phyloP scores from a whole-genome alignment of 2,797 vertebrate species.

The Anabacerthia variegaticeps region DNA sequence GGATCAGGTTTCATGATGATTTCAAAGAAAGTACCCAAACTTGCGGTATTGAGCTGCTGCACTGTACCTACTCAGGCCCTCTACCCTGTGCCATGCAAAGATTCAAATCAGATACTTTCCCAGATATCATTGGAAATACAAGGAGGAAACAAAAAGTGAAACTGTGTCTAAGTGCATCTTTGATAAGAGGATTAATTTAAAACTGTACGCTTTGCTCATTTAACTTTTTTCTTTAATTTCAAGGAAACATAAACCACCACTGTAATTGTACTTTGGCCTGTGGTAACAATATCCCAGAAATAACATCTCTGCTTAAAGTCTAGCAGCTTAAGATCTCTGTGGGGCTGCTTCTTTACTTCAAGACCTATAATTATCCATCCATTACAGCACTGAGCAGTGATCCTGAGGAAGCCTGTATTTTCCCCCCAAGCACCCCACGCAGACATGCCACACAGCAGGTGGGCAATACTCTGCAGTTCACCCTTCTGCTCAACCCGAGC shows the following conservation, averaged over 20 bases:
- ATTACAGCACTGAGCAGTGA: neutral
- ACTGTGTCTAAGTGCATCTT: neutral
- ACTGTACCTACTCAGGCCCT: neutral
- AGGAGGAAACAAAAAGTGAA: neutral
- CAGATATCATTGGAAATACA: neutral
- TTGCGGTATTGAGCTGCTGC: neutral
- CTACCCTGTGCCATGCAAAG: neutral
- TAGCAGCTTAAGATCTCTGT: conserved; percentile 41
- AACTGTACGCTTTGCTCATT: neutral
- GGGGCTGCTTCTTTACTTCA: neutral
- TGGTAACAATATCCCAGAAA: conserved; percentile 43
- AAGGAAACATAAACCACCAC: neutral
- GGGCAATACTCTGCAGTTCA: neutral
- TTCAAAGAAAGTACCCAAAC: neutral
- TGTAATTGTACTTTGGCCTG: conserved; percentile 48
- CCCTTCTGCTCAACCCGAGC: neutral
- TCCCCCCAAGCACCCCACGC: neutral
- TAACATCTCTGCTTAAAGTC: neutral
- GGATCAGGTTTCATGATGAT: neutral
- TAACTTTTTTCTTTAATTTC: neutral
- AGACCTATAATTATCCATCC: conserved; percentile 58
- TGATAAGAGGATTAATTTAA: conserved; percentile 25
- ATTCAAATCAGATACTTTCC: neutral
- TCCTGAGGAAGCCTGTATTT: neutral
- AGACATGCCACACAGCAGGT: neutral